A percentile compares a stretch with the other conserved stretches of the same genome.
These are phyloP conservation scores for Aphaenogaster ashmeadi DNA, from an alignment of 1,140 invertebrate species.

Conservation along the genomic window DNA sequence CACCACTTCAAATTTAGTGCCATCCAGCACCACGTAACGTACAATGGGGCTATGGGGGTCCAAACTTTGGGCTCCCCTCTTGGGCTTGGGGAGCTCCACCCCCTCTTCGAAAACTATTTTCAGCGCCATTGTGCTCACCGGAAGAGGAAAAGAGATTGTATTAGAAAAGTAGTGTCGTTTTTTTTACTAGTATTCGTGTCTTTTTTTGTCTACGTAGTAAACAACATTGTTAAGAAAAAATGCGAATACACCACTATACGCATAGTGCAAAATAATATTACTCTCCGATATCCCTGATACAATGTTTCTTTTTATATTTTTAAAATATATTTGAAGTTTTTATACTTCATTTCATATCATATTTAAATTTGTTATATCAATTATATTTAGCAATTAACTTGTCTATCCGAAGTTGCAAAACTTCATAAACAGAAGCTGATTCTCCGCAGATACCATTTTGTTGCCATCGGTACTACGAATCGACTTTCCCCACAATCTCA, in stretches of 20 bases:
- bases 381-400: constrained; percentile 2
- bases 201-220: not conserved
- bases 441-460: not conserved
- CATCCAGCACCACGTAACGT: not conserved
- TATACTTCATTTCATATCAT: not conserved
- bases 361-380: not conserved
- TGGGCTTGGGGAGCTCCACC: no score
- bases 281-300: not conserved
- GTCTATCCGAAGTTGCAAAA: not conserved
- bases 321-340: not conserved
- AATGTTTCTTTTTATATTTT: not conserved
- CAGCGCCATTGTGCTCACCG: not conserved
- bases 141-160: not conserved
- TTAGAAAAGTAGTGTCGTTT: not conserved
- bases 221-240: not conserved
- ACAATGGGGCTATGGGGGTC: not conserved
- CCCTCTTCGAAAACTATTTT: not conserved
- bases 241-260: not conserved
- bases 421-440: not conserved
- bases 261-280: not conserved
- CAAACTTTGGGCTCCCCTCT: not conserved
- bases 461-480: not conserved
- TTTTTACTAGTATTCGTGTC: not conserved
- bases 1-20: constrained; percentile 52
- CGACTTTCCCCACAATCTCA: not conserved